These are phyloP conservation scores for Actinopyga echinites DNA, from an alignment of 53 echinoderm and acorn worm species.

Conservation along the genomic window DNA sequence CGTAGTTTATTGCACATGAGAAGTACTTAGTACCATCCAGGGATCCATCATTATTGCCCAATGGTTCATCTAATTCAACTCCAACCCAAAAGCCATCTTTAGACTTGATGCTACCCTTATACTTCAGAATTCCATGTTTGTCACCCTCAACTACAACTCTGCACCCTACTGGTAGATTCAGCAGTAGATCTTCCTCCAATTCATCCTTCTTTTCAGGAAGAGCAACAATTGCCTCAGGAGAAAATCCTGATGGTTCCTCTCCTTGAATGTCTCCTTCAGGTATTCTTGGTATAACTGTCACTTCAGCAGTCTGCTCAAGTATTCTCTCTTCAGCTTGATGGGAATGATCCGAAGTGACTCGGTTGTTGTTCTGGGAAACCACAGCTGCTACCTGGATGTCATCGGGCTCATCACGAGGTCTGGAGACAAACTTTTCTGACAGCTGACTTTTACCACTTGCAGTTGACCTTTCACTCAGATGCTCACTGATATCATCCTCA, in stretches of 20 bases:
- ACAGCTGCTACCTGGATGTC: not conserved
- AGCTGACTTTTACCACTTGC: constrained; percentile 58
- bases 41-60: constrained; percentile 78
- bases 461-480: constrained; percentile 71
- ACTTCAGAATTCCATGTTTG: constrained; percentile 69
- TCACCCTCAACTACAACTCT: constrained; percentile 64
- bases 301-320: not conserved
- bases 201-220: constrained; percentile 24
- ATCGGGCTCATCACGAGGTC: constrained; percentile 6
- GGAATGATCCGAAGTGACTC: not conserved
- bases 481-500: constrained; percentile 97
- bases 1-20: constrained; percentile 63
- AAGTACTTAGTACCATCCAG: constrained; percentile 69
- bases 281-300: constrained; percentile 44
- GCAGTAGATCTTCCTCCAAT: constrained; percentile 58
- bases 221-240: not conserved
- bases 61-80: constrained; percentile 76
- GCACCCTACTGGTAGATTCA: constrained; percentile 62
- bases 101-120: constrained; percentile 74
- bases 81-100: constrained; percentile 77
- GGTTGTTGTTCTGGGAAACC: not conserved
- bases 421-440: constrained; percentile 51
- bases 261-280: not conserved
- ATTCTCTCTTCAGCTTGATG: not conserved
- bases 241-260: not conserved